These are phyloP conservation scores for Rhizoglyphus robini DNA, from an alignment of 1,140 invertebrate species.

Conservation along the genomic window DNA sequence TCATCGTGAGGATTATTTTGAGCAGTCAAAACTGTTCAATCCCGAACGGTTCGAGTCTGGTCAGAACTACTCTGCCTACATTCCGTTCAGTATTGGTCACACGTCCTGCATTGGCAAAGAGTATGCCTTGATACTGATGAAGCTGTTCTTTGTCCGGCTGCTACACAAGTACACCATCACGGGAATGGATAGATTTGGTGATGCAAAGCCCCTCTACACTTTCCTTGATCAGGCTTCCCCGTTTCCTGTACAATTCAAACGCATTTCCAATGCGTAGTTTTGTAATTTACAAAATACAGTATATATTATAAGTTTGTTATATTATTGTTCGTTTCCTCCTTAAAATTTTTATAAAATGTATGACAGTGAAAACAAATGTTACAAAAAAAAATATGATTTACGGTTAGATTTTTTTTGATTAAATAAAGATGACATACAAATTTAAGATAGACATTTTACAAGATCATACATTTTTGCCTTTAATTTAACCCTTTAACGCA, in stretches of 20 bases:
- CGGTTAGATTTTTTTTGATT: too few species aligned
- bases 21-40: conserved; percentile 20
- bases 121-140: conserved; percentile 32
- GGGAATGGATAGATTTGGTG: conserved; percentile 11
- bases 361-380: too few species aligned
- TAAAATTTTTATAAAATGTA: too few species aligned
- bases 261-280: too few species aligned
- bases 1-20: not conserved
- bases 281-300: too few species aligned
- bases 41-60: conserved; percentile 17
- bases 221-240: not conserved
- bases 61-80: conserved; percentile 35
- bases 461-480: too few species aligned
- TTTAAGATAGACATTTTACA: too few species aligned
- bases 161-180: conserved; percentile 27
- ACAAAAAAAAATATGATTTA: too few species aligned
- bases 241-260: not conserved
- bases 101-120: conserved; percentile 35
- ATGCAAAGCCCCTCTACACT: not conserved
- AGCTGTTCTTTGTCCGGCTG: conserved; percentile 38
- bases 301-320: too few species aligned
- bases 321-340: too few species aligned
- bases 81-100: conserved; percentile 33
- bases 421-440: too few species aligned
- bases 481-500: too few species aligned